Conservation (phyloP, 2,888 invertebrate genomes). For the Rhaphigaster nebulosa region DNA sequence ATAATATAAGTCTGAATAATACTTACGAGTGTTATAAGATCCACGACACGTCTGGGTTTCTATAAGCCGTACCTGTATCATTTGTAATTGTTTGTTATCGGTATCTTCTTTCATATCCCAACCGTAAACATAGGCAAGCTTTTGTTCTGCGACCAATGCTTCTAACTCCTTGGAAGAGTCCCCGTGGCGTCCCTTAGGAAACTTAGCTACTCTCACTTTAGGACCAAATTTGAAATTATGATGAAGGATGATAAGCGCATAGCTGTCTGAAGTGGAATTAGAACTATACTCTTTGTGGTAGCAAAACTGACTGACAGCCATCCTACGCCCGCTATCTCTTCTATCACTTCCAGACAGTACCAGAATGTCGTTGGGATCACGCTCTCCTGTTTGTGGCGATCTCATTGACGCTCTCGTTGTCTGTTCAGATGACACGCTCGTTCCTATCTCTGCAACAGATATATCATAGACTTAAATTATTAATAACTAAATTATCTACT, state of each 20-base stretch:
- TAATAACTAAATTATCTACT: neutral
- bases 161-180: neutral
- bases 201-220: conserved; percentile 9
- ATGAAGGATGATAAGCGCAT: neutral
- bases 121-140: neutral
- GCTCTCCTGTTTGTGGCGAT: too few species aligned
- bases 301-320: conserved; percentile 24
- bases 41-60: neutral
- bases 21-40: neutral
- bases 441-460: neutral
- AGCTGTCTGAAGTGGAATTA: neutral
- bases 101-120: neutral
- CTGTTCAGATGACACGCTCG: too few species aligned
- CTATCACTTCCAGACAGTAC: neutral
- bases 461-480: neutral
- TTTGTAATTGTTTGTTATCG: neutral
- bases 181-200: neutral
- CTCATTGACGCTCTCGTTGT: too few species aligned
- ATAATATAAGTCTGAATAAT: neutral
- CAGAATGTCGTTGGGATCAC: neutral
- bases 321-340: neutral
- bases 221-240: neutral
- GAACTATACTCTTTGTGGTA: neutral
- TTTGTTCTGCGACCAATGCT: neutral
- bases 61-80: neutral